These are phyloP conservation scores for Drosophila helvetica DNA, from an alignment of 2,888 invertebrate genomes.

Conservation along the genomic window DNA sequence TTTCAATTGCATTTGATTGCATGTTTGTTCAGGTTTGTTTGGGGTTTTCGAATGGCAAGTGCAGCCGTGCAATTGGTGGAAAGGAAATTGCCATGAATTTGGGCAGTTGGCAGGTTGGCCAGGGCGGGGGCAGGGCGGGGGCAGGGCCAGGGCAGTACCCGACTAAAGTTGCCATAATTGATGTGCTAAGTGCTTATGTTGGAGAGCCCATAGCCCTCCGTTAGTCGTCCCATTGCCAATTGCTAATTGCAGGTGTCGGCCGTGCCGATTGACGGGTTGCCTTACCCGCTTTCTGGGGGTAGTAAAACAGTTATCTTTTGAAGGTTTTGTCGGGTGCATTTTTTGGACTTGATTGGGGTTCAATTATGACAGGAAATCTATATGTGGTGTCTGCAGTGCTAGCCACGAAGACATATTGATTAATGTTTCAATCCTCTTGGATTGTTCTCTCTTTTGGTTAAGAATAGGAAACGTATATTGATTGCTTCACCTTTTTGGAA, in stretches of 20 bases:
- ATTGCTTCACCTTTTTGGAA: too few relatives aligned
- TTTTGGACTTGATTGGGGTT: not conserved
- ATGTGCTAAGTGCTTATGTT: slow-evolving; percentile 40
- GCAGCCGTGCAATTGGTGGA: slow-evolving; percentile 68
- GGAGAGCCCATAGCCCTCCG: not conserved
- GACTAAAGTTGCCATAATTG: slow-evolving; percentile 56
- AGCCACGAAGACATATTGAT: slow-evolving; percentile 23
- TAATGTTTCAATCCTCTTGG: slow-evolving; percentile 20
- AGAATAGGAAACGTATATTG: too few relatives aligned
- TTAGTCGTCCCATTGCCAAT: slow-evolving; percentile 39
- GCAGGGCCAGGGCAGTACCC: slow-evolving; percentile 22
- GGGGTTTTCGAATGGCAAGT: slow-evolving; percentile 19
- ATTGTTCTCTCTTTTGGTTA: too few relatives aligned
- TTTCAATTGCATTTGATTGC: slow-evolving; percentile 79
- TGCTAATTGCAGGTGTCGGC: slow-evolving; percentile 60
- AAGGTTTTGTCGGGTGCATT: not conserved
- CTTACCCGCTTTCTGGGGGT: slow-evolving; percentile 26
- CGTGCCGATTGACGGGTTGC: slow-evolving; percentile 65
- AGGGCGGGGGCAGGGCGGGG: not conserved
- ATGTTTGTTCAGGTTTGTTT: slow-evolving; percentile 64
- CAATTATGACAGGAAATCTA: slow-evolving; percentile 25
- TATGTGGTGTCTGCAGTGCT: not conserved
- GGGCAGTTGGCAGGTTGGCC: slow-evolving; percentile 26
- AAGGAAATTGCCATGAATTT: slow-evolving; percentile 66
- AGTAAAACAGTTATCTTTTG: not conserved